Evolutionary conservation across 2,113 vertebrate genomes (phyloP), one percentile per base, ranked within the genome.

Genomic region (Oryzias javanicus): DNA sequence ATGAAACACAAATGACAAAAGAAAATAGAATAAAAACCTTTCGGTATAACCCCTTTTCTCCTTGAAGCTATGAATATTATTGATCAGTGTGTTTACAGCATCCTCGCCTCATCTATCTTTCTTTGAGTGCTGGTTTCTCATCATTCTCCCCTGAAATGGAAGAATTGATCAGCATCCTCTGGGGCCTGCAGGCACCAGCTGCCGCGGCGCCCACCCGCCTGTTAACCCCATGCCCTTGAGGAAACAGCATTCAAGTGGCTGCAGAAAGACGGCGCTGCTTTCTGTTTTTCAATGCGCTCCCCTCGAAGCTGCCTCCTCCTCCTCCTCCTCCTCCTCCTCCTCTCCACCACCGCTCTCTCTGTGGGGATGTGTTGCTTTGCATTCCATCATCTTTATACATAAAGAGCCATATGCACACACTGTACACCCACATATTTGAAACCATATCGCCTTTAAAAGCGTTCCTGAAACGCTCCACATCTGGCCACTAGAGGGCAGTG

Each of bases 51-150:
- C 18, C 76, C 74, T 84, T 81, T 81, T 85, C 81, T 87, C 74
- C 78, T 83, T 27, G 53, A 73, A 63, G 87, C 81, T 80, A 70
- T 85, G 85, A 84, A 89, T 88, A 82, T 84, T 91, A 92, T 92
- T 81, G 89, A 91, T 91, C 87, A 67, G 73, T 79, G 66, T 83
- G 83, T 89, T 89, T 85, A 84, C 74, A 60, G 74, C 64, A 47
- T 58, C 60, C 70, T 74, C 62, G 67, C 83, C 76, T 83, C 89
- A 88, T 91, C 85, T 66, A 69, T 91, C 88, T 89, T 88, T 72
- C 84, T 90, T 81, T 83, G 85, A 89, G 78, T 50, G n/a, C 45
- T 45, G 54, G 72, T 80, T 87, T 85, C 83, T 84, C 87, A 87
- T 89, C 75, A 86, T 85, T 84, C 85, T 85, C 73, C 70, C 74